These are phyloP conservation scores for Macropus fuliginosus DNA, from an alignment of 2,797 vertebrate species.

Conservation along the genomic window DNA sequence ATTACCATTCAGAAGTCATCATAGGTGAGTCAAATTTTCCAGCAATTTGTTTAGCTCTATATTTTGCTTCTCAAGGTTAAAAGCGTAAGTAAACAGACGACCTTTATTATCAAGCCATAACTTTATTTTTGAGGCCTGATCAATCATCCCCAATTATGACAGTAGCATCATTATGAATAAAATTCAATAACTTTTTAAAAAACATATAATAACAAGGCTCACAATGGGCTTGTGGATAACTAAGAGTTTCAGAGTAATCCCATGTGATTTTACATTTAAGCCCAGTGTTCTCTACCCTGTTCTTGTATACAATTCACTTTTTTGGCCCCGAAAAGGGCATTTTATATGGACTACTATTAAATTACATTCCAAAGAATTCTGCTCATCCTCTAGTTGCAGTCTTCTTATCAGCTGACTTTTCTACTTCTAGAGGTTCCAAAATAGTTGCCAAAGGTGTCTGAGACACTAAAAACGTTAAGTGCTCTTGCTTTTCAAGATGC, in stretches of 20 bases:
- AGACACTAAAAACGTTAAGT: no score
- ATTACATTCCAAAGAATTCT: not conserved
- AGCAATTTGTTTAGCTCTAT: not conserved
- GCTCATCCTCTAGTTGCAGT: not conserved
- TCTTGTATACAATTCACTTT: no score
- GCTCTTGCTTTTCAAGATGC: no score
- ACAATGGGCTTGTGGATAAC: not conserved
- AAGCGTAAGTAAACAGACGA: not conserved
- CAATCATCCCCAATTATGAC: not conserved
- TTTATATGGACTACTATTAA: not conserved
- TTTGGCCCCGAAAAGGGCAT: not conserved
- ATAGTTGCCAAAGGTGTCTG: no score
- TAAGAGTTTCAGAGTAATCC: no score
- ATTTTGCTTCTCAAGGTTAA: not conserved
- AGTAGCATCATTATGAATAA: not conserved
- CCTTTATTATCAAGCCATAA: not conserved
- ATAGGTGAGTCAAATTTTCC: not conserved
- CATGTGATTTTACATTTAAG: not conserved
- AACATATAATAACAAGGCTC: not conserved
- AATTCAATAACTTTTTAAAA: not conserved
- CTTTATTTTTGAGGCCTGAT: not conserved
- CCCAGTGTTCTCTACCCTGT: not conserved
- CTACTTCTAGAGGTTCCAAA: no score
- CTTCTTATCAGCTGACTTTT: not conserved
- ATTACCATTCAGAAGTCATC: not conserved